Evolutionary conservation across 2,888 invertebrate species (phyloP).

Genomic region (Pogonocherus hispidulus): DNA sequence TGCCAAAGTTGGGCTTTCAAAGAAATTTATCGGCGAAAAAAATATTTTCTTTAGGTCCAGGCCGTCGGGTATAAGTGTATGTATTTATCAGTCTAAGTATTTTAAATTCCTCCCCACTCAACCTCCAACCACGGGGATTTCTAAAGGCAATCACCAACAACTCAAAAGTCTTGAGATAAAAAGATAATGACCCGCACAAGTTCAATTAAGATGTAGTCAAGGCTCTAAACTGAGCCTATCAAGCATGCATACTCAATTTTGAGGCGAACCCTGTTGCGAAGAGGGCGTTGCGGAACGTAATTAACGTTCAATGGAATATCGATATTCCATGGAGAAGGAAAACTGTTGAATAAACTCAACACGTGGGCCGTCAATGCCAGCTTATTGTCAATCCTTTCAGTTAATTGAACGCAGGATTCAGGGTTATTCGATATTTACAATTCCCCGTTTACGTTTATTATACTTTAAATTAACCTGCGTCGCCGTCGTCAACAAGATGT

Average conservation of each 20-base stretch:
- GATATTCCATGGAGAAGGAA: conserved; percentile 16
- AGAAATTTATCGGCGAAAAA: no score
- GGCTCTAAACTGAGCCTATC: neutral
- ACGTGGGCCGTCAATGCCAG: conserved; percentile 19
- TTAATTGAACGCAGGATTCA: conserved; percentile 25
- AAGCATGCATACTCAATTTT: neutral
- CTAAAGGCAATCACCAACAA: no score
- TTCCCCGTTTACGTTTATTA: conserved; percentile 11
- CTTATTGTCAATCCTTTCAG: conserved; percentile 24
- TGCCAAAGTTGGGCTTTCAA: no score
- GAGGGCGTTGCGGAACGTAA: conserved; percentile 23
- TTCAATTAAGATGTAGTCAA: conserved; percentile 13
- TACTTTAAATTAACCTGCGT: neutral
- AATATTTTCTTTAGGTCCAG: no score
- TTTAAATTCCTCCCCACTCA: no score
- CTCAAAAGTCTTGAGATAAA: conserved; percentile 5
- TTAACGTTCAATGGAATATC: conserved; percentile 28
- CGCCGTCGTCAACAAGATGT: neutral
- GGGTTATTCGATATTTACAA: conserved; percentile 17
- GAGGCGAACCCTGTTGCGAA: conserved; percentile 14
- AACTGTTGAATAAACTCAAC: conserved; percentile 30
- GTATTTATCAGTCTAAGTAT: no score
- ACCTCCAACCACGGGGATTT: no score
- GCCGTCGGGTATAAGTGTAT: no score
- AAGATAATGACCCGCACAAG: conserved; percentile 25